A percentile compares a stretch with the other conserved stretches of the same genome.
Conservation (phyloP, 2,113 vertebrate genomes). For the Galbula dea region DNA sequence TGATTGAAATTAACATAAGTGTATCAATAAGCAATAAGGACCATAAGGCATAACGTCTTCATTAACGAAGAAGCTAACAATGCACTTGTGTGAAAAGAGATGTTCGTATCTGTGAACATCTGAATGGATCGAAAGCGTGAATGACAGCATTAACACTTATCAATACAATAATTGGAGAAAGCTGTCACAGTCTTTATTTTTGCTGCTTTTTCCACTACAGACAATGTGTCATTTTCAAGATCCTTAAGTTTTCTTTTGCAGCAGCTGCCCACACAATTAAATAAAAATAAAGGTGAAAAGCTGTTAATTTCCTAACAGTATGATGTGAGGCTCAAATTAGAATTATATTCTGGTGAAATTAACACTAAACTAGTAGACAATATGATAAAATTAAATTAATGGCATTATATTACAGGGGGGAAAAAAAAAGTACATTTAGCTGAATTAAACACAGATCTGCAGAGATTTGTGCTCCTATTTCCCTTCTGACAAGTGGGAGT, state of each 20-base stretch:
- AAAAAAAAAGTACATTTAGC: neutral
- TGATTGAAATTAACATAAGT: neutral
- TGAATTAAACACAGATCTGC: neutral
- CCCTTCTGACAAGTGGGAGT: neutral
- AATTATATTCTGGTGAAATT: conserved; percentile 27
- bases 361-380: neutral
- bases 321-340: neutral
- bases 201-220: neutral
- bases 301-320: conserved; percentile 5
- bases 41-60: neutral
- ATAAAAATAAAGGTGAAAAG: neutral
- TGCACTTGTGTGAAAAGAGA: neutral
- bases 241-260: neutral
- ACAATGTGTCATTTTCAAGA: conserved; percentile 1
- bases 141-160: neutral
- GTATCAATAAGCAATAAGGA: neutral
- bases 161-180: neutral
- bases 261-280: neutral
- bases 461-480: neutral
- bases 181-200: neutral
- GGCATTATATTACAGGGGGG: neutral
- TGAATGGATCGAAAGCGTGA: neutral
- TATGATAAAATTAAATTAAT: neutral
- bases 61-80: neutral
- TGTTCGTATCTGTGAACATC: neutral